Evolutionary conservation across 1,140 invertebrate genomes (phyloP).

Genomic region (Ectropis grisescens): DNA sequence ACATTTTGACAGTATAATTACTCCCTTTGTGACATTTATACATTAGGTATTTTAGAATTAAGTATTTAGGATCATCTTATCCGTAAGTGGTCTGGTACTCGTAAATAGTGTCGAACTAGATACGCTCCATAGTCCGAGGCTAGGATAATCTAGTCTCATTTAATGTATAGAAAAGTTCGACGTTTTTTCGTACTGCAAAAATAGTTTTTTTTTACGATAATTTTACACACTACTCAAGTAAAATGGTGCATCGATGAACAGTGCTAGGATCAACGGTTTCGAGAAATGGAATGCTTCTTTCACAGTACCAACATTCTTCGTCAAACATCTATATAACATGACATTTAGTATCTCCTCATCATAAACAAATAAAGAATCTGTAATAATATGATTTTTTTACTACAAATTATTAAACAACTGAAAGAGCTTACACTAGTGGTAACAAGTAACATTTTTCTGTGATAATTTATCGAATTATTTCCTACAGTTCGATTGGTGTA

Average conservation of each 20-base stretch:
- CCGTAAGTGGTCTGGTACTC: slow-evolving; percentile 33
- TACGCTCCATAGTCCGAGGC: no score
- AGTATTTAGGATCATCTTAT: slow-evolving; percentile 26
- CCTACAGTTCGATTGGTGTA: no score
- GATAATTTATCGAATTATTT: no score
- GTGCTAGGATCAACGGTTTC: slow-evolving; percentile 39
- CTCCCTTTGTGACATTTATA: slow-evolving; percentile 56
- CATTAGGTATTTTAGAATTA: slow-evolving; percentile 24
- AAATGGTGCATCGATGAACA: slow-evolving; percentile 53
- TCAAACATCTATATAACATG: slow-evolving; percentile 36
- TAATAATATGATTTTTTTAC: no score
- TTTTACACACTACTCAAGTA: slow-evolving; percentile 26
- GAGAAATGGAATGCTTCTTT: slow-evolving; percentile 61
- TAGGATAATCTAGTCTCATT: no score
- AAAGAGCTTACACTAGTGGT: slow-evolving; percentile 63
- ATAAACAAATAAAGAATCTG: slow-evolving; percentile 29
- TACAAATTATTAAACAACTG: slow-evolving; percentile 47
- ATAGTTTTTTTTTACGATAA: slow-evolving; percentile 21
- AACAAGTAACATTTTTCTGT: slow-evolving; percentile 65
- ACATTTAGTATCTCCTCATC: slow-evolving; percentile 22
- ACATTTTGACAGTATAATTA: slow-evolving; percentile 48
- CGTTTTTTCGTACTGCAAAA: no score
- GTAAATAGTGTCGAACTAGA: slow-evolving; percentile 8
- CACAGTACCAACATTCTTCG: slow-evolving; percentile 43
- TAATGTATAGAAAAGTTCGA: no score